Percentiles rank a stretch among this genome's conserved stretches.
These are phyloP conservation scores for Caenorhabditis virilis DNA, from an alignment of 2,888 invertebrate genomes.

Conservation along the genomic window DNA sequence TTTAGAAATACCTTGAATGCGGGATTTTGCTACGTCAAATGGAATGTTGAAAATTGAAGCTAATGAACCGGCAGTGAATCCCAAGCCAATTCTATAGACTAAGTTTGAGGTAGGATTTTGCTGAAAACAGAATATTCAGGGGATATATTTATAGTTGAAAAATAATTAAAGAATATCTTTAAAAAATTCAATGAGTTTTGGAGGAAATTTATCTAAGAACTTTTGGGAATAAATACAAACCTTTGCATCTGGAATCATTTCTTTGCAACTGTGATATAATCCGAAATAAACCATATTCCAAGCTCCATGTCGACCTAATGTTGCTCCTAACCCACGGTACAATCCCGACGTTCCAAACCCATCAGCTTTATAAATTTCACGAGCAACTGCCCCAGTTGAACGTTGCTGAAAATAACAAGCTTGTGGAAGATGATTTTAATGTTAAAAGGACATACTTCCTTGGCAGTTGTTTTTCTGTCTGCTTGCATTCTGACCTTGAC, in stretches of 20 bases:
- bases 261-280: conserved; percentile 89
- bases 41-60: conserved; percentile 89
- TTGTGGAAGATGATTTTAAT: conserved; percentile 1
- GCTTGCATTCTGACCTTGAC: conserved; percentile 78
- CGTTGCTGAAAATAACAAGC: conserved; percentile 67
- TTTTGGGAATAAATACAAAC: conserved; percentile 43
- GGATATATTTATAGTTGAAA: conserved; percentile 1
- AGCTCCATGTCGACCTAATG: conserved; percentile 84
- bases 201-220: not conserved
- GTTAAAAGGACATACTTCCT: not conserved
- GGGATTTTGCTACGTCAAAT: conserved; percentile 92
- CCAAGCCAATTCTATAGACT: conserved; percentile 75
- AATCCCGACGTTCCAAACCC: conserved; percentile 77
- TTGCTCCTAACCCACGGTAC: conserved; percentile 78
- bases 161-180: too few relatives aligned
- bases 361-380: conserved; percentile 78
- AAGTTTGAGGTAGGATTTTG: conserved; percentile 68
- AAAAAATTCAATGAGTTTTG: too few relatives aligned
- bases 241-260: conserved; percentile 70
- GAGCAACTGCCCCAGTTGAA: conserved; percentile 82
- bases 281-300: conserved; percentile 95
- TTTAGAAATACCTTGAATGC: conserved; percentile 78
- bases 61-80: conserved; percentile 84
- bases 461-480: conserved; percentile 49
- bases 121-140: conserved; percentile 13